These are phyloP conservation scores for Pseudobourletiella spinata DNA, from an alignment of 1,140 invertebrate genomes.

Conservation along the genomic window DNA sequence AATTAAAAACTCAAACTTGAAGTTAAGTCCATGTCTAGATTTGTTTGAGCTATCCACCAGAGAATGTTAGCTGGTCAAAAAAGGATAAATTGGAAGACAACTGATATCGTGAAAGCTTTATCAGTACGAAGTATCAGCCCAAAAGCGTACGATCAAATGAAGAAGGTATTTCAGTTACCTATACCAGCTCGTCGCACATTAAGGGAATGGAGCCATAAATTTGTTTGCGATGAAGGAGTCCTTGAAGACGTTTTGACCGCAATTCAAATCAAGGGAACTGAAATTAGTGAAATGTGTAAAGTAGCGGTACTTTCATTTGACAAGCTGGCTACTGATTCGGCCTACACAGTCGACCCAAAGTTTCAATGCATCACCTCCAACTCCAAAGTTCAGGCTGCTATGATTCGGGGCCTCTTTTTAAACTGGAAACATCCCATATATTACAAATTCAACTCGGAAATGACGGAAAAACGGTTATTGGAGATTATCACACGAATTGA, in stretches of 20 bases:
- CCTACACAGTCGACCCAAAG: slow-evolving; percentile 9
- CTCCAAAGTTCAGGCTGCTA: slow-evolving; percentile 23
- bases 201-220: slow-evolving; percentile 2
- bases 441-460: slow-evolving; percentile 24
- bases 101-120: slow-evolving; percentile 1
- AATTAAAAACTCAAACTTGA: too few relatives aligned
- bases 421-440: slow-evolving; percentile 28
- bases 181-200: slow-evolving; percentile 1
- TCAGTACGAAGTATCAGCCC: slow-evolving; percentile 2
- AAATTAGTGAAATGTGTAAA: not conserved
- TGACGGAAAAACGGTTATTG: slow-evolving; percentile 14
- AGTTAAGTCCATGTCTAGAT: too few relatives aligned
- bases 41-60: too few relatives aligned
- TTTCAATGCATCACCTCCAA: slow-evolving; percentile 14
- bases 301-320: slow-evolving; percentile 23
- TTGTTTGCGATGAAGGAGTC: slow-evolving; percentile 4
- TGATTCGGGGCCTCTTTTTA: slow-evolving; percentile 12
- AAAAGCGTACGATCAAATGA: not conserved
- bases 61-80: not conserved
- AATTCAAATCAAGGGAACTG: not conserved
- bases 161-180: not conserved
- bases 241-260: slow-evolving; percentile 10
- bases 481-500: slow-evolving; percentile 13
- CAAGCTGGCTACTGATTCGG: slow-evolving; percentile 20
- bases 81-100: not conserved